Conservation (phyloP, 2,888 invertebrate genomes). For the Phasia obesa region DNA sequence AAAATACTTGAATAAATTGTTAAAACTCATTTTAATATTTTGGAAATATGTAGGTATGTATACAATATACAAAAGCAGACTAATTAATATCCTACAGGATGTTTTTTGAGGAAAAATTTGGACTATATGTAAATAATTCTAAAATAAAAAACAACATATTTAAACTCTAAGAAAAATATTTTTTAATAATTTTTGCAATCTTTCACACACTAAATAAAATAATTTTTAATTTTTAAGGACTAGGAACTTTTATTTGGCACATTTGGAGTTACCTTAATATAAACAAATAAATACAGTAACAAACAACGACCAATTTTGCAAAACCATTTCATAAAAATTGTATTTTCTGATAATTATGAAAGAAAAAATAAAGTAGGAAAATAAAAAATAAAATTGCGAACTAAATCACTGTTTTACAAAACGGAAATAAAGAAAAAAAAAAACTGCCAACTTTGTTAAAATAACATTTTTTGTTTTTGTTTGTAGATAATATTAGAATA, state of each 20-base stretch:
- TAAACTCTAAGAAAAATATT: slow-evolving; percentile 40
- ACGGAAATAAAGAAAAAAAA: background rate
- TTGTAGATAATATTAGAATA: slow-evolving; percentile 4
- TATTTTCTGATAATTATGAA: too few relatives aligned
- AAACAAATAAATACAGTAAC: slow-evolving; percentile 13
- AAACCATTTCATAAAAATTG: too few relatives aligned
- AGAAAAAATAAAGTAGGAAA: background rate
- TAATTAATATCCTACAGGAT: too few relatives aligned
- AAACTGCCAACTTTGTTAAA: slow-evolving; percentile 38
- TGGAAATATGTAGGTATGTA: too few relatives aligned
- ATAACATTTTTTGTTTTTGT: slow-evolving; percentile 64
- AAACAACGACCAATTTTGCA: background rate
- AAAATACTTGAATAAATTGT: too few relatives aligned
- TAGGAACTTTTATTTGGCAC: slow-evolving; percentile 57
- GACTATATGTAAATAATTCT: too few relatives aligned
- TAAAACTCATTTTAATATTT: too few relatives aligned
- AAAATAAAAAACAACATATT: background rate
- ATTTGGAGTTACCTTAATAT: slow-evolving; percentile 10
- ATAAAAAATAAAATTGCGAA: slow-evolving; percentile 34
- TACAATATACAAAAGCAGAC: too few relatives aligned
- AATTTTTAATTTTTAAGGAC: slow-evolving; percentile 17
- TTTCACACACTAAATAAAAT: slow-evolving; percentile 39
- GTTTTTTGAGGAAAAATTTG: too few relatives aligned
- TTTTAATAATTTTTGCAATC: slow-evolving; percentile 52
- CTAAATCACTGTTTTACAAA: slow-evolving; percentile 49